Base-by-base conservation (phyloP, 64 coral and sea anemone species). In the Dendrophyllia cribrosa region DNA sequence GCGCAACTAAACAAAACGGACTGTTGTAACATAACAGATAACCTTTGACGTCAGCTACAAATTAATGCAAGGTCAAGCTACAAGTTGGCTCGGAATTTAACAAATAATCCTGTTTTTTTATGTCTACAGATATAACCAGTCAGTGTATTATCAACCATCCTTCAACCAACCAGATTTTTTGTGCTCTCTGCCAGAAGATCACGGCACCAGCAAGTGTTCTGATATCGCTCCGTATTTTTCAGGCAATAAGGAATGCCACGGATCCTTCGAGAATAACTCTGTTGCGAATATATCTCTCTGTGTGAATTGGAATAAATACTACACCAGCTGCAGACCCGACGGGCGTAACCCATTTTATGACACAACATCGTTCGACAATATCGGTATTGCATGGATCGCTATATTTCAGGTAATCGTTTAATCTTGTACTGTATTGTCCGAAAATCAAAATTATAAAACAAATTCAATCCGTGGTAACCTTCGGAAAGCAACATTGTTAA, bases 321-420 rank as follows among this genome's bases (percentile, higher is more conserved):
- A 97, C 73, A 91, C 6, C 15, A 74, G 59, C 24, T 99, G 97
- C 66, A 59, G 45, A 53, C 43, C 43, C 1, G 70, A 94, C 0
- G 97, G 94, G 1, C 94, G 75, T 13, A 99, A 99, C 44, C 97
- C 97, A 43, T 96, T 96, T 72, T 87, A 96, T 68, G 55, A 75
- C 16, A 83, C 94, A 4, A 88, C 92, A 56, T 99, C 97, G 22
- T 99, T 99, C 73, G 97, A 99, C 69, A 99, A 99, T 24, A 99
- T 99, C 59, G 94, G 79, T n/a, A 96, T 93, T 89, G 92, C 97
- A 15, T 99, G 94, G 94, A 99, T 99, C n/a, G 97, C 88, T 0
- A 99, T 99, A 85, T 99, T 99, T 94, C 97, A 99, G 94, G 97
- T 96, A 58, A 93, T 4, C 24, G 8, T 7, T 25, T 11, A 68